Evolutionary conservation across 2,888 invertebrate genomes (phyloP), one percentile per base, ranked within the genome.

Genomic region (Metalampra italica): DNA sequence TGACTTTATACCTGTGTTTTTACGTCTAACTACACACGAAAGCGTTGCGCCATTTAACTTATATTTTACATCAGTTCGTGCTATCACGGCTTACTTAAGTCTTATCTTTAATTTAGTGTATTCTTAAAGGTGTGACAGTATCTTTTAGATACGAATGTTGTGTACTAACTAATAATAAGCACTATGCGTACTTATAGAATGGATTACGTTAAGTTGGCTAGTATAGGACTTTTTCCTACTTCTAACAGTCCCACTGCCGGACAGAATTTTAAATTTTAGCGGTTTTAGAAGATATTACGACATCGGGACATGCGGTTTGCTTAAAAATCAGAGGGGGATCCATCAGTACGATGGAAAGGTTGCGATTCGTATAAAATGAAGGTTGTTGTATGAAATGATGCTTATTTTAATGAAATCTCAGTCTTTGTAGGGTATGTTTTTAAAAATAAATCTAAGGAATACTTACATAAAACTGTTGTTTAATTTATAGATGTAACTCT

Each of bases 401-500:
- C 22, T 22, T 22, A 22, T 22, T 22, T 3, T 22, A 36, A n/a
- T 9, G 37, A 7, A 14, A 39, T 39, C 39, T 42, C 30, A 56
- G 54, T 59, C 50, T 55, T 54, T 55, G 62, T 58, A 62, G 62
- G 64, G 64, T 60, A 59, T 59, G n/a, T n/a, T 64, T 71, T 54
- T 65, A 64, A 55, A 59, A 66, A 61, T 65, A 66, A 69, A 64
- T 64, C 60, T 48, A 34, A 32, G 40, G 43, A 43, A 29, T 53
- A 47, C 37, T 39, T 39, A n/a, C n/a, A n/a, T 43, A 47, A 47
- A 46, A 29, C 13, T 49, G 34, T 11, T 49, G 46, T 57, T 54
- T 59, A 50, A 55, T 55, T 57, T 52, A 22, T 22, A 22, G 22
- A 22, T 5, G 22, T 22, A 22, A n/a, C n/a, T n/a, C n/a, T n/a